Conservation (phyloP, 2,113 vertebrate species). For the Laticauda laticaudata region DNA sequence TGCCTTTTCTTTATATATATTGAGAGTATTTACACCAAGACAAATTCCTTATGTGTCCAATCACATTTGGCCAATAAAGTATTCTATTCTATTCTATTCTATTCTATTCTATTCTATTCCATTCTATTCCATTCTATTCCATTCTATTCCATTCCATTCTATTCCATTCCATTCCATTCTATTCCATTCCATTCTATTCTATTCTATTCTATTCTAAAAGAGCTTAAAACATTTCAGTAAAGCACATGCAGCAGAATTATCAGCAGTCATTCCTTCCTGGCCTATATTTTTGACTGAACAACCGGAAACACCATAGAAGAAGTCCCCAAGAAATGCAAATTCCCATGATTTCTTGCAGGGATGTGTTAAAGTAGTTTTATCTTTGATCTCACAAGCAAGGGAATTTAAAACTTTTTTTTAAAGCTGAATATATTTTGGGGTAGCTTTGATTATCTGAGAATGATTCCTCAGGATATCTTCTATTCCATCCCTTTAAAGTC, state of each 20-base stretch:
- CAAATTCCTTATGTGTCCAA: too few relatives aligned
- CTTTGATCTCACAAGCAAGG: not conserved
- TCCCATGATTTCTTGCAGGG: not conserved
- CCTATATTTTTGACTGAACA: not conserved
- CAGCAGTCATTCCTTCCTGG: not conserved
- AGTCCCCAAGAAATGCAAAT: not conserved
- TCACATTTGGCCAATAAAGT: too few relatives aligned
- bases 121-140: too few relatives aligned
- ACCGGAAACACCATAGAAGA: not conserved
- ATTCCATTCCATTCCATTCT: too few relatives aligned
- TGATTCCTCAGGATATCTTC: not conserved
- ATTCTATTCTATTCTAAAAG: not conserved
- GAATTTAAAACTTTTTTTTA: not conserved
- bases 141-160: too few relatives aligned
- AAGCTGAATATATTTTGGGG: not conserved
- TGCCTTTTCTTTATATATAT: too few relatives aligned
- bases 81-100: too few relatives aligned
- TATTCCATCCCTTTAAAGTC: not conserved
- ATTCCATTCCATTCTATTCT: too few relatives aligned
- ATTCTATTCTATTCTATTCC: too few relatives aligned
- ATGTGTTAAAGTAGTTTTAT: not conserved
- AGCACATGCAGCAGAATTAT: not conserved
- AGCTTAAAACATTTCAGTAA: not conserved
- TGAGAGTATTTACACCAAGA: too few relatives aligned
- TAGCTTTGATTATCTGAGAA: not conserved